Conservation (phyloP, 2,797 vertebrate species). For the Sebastiscus albofasciatus region DNA sequence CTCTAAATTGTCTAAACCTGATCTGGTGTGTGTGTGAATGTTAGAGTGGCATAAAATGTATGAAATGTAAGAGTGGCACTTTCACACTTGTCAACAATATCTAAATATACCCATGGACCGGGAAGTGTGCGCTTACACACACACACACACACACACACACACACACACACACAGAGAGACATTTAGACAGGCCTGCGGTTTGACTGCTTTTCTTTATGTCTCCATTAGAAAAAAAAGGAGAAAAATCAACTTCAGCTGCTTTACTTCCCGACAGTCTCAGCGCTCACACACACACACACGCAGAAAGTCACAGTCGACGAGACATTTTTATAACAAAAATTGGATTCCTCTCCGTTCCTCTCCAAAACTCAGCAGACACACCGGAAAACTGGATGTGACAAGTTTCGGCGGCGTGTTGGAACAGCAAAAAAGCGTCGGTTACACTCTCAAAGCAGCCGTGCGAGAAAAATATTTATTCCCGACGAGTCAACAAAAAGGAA, state of each 20-base stretch:
- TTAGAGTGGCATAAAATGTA: conserved; percentile 81
- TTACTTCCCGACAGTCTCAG: conserved; percentile 49
- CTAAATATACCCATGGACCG: conserved; percentile 78
- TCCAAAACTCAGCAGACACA: conserved; percentile 67
- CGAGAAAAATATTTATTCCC: conserved; percentile 57
- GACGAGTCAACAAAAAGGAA: conserved; percentile 57
- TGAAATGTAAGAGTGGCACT: conserved; percentile 82
- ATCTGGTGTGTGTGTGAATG: conserved; percentile 54
- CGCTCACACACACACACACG: not conserved
- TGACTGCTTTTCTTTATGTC: conserved; percentile 62
- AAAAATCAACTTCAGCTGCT: conserved; percentile 41
- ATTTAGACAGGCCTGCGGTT: conserved; percentile 37
- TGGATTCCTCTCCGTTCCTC: conserved; percentile 67
- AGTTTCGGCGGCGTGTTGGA: conserved; percentile 53
- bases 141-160: not conserved
- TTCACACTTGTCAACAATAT: conserved; percentile 83
- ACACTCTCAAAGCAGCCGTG: conserved; percentile 51
- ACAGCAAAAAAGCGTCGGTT: conserved; percentile 44
- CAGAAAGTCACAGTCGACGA: conserved; percentile 64
- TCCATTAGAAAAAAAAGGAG: conserved; percentile 54
- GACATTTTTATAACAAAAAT: conserved; percentile 74
- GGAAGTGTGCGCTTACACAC: conserved; percentile 17
- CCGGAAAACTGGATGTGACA: conserved; percentile 69
- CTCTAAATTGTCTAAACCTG: not conserved
- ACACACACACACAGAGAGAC: not conserved